Base-by-base conservation (phyloP, 2,113 vertebrate genomes). In the Oncorhynchus nerka region DNA sequence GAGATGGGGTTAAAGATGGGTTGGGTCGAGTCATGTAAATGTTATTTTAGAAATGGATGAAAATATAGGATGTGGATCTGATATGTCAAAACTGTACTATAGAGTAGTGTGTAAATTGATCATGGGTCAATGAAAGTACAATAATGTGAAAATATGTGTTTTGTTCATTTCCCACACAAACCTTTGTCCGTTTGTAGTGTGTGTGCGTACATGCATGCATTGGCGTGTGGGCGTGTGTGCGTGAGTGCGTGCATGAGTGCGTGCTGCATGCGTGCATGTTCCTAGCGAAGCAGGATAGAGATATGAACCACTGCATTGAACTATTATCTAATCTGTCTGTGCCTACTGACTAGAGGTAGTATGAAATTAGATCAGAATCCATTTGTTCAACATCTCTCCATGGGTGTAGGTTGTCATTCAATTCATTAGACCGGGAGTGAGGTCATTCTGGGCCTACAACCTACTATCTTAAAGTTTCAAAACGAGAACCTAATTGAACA, bases 1-100 rank as follows among this genome's bases (percentile, higher is more conserved):
- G 51, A 76, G 59, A 80, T 22, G 24, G 26, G 16, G 59, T 39
- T 67, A 68, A 75, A 78, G 68, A 64, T 39, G 66, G 12, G 71
- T 45, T 45, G 39, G 8, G 2, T 30, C 61, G 59, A 49, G 51
- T 30, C 55, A 75, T 39, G 68, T 64, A 64, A 64, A 22, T 64
- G 22, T 64, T 19, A 26, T 20, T 45, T n/a, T 20, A 78, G 30
- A 75, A 67, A 1, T 8, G 32, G 20, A 20, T 69, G 48, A 67
- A 13, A 15, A 39, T 45, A 45, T 45, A 45, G 9, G 39, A 45
- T 45, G 39, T 45, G 61, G 30, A 68, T 19, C 30, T 69, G 8
- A 26, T 3, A 45, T 49, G 67, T 74, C 34, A 49, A 71, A 70
- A 59, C 8, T 49, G 4, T 64, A 64, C 62, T n/a, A 8, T 22